Evolutionary conservation across 2,888 invertebrate species (phyloP), one percentile per base, ranked within the genome.

Genomic region (Galeruca laticollis): DNA sequence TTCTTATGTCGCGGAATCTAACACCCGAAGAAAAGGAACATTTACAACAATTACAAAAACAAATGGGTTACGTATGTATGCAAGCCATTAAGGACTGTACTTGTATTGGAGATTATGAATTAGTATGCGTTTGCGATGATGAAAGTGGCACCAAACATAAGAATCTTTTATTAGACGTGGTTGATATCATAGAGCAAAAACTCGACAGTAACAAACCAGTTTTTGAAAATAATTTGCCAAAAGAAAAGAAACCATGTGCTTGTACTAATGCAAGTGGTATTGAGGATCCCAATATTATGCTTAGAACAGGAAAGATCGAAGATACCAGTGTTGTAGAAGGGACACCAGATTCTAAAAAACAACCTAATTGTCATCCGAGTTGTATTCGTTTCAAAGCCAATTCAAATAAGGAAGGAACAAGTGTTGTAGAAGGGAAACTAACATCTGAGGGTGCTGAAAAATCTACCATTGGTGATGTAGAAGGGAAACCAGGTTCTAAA

Each of bases 51-150:
- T 52, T 63, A 20, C 35, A 57, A 59, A 11, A 43, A 11, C 37
- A 65, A 65, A 65, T 65, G 65, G 65, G 56, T 21, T 56, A 65
- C 15, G 56, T 47, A 15, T 65, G 65, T 57, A n/a, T 15, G 15
- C 54, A 43, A 21, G 65, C 57, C n/a, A 57, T 57, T 9, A 57
- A 57, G 13, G 35, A 57, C 15, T 57, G 56, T 18, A 11, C 56
- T 6, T 57, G 56, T 57, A 35, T 33, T 13, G 56, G 56, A 13
- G 35, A 57, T 57, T 57, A 57, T 18, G 56, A 57, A 11, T 31
- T 57, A 6, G 18, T 57, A 21, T 57, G 56, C 15, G 56, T 35
- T 10, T 57, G 56, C 33, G 56, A 57, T 35, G 56, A 57, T 18
- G 33, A 15, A 11, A 31, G 11, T 57, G 56, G 56, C 11, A 10